A percentile compares a stretch with the other conserved stretches of the same genome.
phyloP scores from a whole-genome alignment of 2,888 invertebrate genomes.

The Aromia moschata region DNA sequence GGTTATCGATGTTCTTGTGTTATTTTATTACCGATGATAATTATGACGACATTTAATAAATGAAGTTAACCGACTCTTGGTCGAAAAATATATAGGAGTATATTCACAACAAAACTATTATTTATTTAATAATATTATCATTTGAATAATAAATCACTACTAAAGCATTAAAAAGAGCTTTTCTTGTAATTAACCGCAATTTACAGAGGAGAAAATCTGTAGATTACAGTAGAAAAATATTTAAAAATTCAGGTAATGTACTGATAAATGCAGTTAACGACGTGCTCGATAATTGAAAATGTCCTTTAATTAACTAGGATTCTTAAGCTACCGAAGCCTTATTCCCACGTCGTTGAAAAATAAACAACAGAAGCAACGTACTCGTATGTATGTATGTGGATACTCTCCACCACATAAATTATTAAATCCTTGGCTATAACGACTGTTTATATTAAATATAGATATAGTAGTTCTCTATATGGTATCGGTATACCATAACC shows the following conservation, averaged over 20 bases:
- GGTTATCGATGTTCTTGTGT: too few relatives aligned
- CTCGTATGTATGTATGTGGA: constrained; percentile 41
- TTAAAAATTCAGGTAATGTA: constrained; percentile 48
- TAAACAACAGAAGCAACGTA: constrained; percentile 30
- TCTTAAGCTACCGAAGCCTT: constrained; percentile 50
- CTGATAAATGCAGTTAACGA: constrained; percentile 52
- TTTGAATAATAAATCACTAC: too few relatives aligned
- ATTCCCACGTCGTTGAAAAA: constrained; percentile 43
- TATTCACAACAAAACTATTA: too few relatives aligned
- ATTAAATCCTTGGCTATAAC: constrained; percentile 47
- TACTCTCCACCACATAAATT: constrained; percentile 49
- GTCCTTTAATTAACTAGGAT: constrained; percentile 55
- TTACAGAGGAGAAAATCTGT: constrained; percentile 41
- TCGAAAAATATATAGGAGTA: too few relatives aligned
- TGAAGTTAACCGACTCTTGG: too few relatives aligned
- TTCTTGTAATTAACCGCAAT: constrained; percentile 39
- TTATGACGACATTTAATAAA: too few relatives aligned
- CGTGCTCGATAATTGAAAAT: constrained; percentile 54
- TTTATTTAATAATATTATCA: too few relatives aligned
- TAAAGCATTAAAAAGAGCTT: too few relatives aligned
- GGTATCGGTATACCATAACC: constrained; percentile 45
- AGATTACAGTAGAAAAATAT: constrained; percentile 38
- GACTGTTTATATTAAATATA: constrained; percentile 54
- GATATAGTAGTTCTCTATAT: constrained; percentile 49
- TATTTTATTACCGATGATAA: too few relatives aligned